Percentiles rank a stretch among this genome's conserved stretches.
These are phyloP conservation scores for Corythornis madagascariensis DNA, from an alignment of 2,113 vertebrate species.

Conservation along the genomic window DNA sequence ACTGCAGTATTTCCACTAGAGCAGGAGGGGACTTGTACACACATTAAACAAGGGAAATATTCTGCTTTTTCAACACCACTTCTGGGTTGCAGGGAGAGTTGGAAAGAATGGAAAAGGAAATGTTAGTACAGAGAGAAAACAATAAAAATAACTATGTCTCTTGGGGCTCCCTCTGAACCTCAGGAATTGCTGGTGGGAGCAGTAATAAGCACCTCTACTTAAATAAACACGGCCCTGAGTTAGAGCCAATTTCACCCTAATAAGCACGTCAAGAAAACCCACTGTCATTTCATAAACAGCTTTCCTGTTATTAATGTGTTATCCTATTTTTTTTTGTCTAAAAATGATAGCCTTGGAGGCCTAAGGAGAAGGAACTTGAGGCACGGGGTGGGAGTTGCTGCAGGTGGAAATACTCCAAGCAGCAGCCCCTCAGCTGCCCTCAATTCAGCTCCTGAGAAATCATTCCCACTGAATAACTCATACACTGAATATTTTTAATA, in stretches of 20 bases:
- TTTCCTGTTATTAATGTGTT: background rate
- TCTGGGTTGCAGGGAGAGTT: background rate
- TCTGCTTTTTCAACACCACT: background rate
- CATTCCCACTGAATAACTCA: background rate
- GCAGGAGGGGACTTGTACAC: background rate
- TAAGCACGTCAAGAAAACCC: background rate
- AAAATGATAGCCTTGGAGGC: background rate
- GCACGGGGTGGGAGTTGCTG: background rate
- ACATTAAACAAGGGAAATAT: background rate
- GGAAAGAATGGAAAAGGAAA: conserved; percentile 17
- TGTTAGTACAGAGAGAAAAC: background rate
- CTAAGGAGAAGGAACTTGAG: background rate
- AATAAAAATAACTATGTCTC: conserved; percentile 20
- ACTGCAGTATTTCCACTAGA: background rate
- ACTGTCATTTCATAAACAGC: background rate
- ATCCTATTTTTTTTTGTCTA: background rate
- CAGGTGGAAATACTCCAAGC: background rate
- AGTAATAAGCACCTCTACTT: conserved; percentile 1
- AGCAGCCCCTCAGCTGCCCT: background rate
- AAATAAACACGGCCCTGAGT: background rate
- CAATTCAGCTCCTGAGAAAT: background rate
- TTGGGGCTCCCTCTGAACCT: background rate
- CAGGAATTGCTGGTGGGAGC: conserved; percentile 4
- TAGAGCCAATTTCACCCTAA: conserved; percentile 22
- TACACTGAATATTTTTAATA: background rate